Conservation (phyloP, 2,888 invertebrate genomes). For the Synergus gifuensis region DNA sequence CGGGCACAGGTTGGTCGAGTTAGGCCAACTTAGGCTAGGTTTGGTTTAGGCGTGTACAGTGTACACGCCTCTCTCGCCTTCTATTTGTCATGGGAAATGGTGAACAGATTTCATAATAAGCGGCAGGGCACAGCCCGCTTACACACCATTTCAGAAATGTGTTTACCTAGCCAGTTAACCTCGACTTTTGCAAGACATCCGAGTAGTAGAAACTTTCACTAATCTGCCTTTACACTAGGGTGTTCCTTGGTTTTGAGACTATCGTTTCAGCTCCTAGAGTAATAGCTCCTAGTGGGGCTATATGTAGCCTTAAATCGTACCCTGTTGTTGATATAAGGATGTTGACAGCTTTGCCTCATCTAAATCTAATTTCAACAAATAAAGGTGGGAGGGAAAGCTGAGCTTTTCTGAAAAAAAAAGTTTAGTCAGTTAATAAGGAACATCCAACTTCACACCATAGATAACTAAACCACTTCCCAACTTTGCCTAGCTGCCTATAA, state of each 20-base stretch:
- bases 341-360: too few species aligned
- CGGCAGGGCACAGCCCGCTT: constrained; percentile 31
- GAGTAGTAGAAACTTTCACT: constrained; percentile 5
- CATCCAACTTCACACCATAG: constrained; percentile 5
- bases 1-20: neutral
- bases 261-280: too few species aligned
- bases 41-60: constrained; percentile 28
- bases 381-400: too few species aligned
- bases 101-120: constrained; percentile 43
- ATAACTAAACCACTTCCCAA: constrained; percentile 22
- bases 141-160: neutral
- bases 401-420: too few species aligned
- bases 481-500: constrained; percentile 13
- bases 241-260: neutral
- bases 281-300: too few species aligned
- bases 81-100: constrained; percentile 32
- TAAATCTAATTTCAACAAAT: too few species aligned
- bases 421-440: neutral
- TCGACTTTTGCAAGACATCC: constrained; percentile 50
- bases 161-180: constrained; percentile 18
- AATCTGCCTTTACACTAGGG: neutral
- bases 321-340: too few species aligned
- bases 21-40: constrained; percentile 35
- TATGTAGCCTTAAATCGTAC: too few species aligned
- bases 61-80: constrained; percentile 18